phyloP scores from a whole-genome alignment of 2,113 vertebrate species.

The Genyomyrus donnyi region DNA sequence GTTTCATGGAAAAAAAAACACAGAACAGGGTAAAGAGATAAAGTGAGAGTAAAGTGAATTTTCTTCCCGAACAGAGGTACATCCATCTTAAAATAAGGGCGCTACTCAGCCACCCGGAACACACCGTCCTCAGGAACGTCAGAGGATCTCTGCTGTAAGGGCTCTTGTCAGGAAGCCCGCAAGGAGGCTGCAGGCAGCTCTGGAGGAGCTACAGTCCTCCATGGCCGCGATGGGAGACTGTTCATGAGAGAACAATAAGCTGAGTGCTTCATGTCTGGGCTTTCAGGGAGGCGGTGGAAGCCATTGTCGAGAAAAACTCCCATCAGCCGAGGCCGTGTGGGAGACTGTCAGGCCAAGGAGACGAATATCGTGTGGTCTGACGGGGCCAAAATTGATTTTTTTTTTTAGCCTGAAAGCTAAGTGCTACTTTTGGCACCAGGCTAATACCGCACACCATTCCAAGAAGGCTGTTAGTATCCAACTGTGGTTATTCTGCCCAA shows the following conservation, averaged over 20 bases:
- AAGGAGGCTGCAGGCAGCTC: not conserved
- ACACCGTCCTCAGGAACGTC: not conserved
- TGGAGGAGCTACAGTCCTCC: not conserved
- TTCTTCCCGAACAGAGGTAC: not conserved
- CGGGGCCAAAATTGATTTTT: not conserved
- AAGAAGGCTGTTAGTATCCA: not conserved
- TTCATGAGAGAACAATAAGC: not conserved
- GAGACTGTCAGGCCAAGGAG: not conserved
- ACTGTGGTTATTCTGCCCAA: not conserved
- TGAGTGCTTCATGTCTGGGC: not conserved
- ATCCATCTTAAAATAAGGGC: not conserved
- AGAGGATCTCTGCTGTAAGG: not conserved
- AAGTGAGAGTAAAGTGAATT: not conserved
- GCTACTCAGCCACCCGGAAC: not conserved
- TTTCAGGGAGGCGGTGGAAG: not conserved
- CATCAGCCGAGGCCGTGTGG: not conserved
- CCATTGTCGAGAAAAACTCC: constrained; percentile 2
- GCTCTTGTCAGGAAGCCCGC: not conserved
- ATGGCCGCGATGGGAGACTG: not conserved
- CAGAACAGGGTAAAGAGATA: not conserved
- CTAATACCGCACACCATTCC: not conserved
- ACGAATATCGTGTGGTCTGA: not conserved
- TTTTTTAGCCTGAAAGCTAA: not conserved
- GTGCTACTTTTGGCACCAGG: not conserved
- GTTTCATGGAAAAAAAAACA: not conserved